Percentiles rank a stretch among this genome's conserved stretches.
Evolutionary conservation across 2,113 vertebrate species (phyloP).

Genomic region (human): GRCh38 chr11:93750501-93751000

Average conservation of each 20-base stretch:
- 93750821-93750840: neutral
- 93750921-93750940: neutral
- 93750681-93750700: neutral
- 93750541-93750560: neutral
- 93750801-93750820: constrained; percentile 30
- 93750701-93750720: neutral
- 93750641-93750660: constrained; percentile 16
- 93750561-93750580: neutral
- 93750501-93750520: constrained; percentile 27
- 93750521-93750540: constrained; percentile 33
- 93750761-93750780: constrained; percentile 17
- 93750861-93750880: neutral
- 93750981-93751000: neutral
- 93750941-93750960: neutral
- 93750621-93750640: neutral
- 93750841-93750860: constrained; percentile 6
- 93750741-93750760: neutral
- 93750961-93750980: neutral
- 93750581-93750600: neutral
- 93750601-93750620: constrained; percentile 32
- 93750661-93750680: neutral
- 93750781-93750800: constrained; percentile 9
- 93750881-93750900: constrained; percentile 1
- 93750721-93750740: constrained; percentile 45
- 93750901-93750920: constrained; percentile 1